Percentiles rank a stretch among this genome's conserved stretches.
Conservation (phyloP, 1,140 invertebrate species). For the Drosophila willistoni region DNA sequence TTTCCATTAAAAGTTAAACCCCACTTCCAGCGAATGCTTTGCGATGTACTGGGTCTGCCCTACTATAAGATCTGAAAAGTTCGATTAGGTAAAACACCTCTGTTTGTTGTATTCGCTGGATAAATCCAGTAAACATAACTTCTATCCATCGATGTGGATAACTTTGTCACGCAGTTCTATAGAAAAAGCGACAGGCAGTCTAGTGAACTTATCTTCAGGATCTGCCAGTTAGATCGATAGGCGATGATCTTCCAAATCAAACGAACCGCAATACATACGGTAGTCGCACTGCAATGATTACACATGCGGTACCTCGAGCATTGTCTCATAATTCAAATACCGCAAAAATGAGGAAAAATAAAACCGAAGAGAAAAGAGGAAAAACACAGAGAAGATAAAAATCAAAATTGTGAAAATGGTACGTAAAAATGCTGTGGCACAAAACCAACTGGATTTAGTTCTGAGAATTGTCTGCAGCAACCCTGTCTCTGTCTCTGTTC, state of each 20-base stretch:
- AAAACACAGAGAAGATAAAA: slow-evolving; percentile 55
- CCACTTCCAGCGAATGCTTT: too few relatives aligned
- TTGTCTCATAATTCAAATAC: slow-evolving; percentile 72
- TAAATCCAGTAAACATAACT: background rate
- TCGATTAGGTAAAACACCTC: too few relatives aligned
- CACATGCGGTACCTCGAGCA: slow-evolving; percentile 49
- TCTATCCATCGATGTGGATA: slow-evolving; percentile 6
- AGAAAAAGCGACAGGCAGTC: slow-evolving; percentile 69
- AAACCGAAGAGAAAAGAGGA: slow-evolving; percentile 11
- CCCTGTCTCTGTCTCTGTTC: slow-evolving; percentile 14
- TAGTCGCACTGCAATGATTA: slow-evolving; percentile 66
- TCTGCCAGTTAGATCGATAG: slow-evolving; percentile 52
- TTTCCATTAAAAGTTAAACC: too few relatives aligned
- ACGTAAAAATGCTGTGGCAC: slow-evolving; percentile 62
- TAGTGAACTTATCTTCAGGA: slow-evolving; percentile 50
- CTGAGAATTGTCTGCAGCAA: slow-evolving; percentile 40
- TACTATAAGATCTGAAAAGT: too few relatives aligned
- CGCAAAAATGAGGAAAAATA: slow-evolving; percentile 46
- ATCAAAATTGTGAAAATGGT: slow-evolving; percentile 77
- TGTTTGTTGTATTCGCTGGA: background rate
- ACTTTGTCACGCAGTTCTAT: slow-evolving; percentile 37
- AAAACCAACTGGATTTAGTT: slow-evolving; percentile 30
- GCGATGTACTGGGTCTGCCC: too few relatives aligned
- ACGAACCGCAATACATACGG: slow-evolving; percentile 64
- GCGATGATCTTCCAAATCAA: slow-evolving; percentile 59